A percentile compares a stretch with the other conserved stretches of the same genome.
These are phyloP conservation scores for Podarcis raffonei DNA, from an alignment of 2,113 vertebrate genomes.

Conservation along the genomic window DNA sequence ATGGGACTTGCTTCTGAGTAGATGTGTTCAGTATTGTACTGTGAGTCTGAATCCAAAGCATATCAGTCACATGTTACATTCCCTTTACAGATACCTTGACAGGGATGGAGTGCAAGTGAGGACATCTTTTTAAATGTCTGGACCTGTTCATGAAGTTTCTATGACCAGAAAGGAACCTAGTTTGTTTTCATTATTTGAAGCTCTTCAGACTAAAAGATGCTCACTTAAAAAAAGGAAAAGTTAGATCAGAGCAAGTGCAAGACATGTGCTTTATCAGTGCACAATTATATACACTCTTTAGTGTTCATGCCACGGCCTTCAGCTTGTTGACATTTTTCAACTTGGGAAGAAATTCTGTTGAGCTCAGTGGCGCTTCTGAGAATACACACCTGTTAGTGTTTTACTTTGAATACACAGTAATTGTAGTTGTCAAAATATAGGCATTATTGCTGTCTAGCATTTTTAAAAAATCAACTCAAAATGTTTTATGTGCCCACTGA, in stretches of 20 bases:
- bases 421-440: slow-evolving; percentile 65
- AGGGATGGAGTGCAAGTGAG: not conserved
- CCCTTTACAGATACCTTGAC: not conserved
- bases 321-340: slow-evolving; percentile 65
- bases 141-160: not conserved
- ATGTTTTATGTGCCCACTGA: slow-evolving; percentile 76
- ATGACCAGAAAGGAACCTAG: not conserved
- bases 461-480: slow-evolving; percentile 68
- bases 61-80: not conserved
- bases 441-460: slow-evolving; percentile 75
- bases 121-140: not conserved
- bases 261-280: not conserved
- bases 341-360: not conserved
- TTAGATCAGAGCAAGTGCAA: not conserved
- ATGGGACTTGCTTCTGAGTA: not conserved
- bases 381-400: slow-evolving; percentile 35
- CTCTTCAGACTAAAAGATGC: not conserved
- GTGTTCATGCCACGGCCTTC: slow-evolving; percentile 36
- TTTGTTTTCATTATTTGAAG: not conserved
- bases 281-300: slow-evolving; percentile 22
- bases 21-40: not conserved
- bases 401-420: slow-evolving; percentile 65
- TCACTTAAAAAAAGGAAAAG: not conserved
- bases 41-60: not conserved
- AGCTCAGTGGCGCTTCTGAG: not conserved